Evolutionary conservation across 1,140 invertebrate species (phyloP), one percentile per base, ranked within the genome.

Genomic region (Drosophila serrata): DNA sequence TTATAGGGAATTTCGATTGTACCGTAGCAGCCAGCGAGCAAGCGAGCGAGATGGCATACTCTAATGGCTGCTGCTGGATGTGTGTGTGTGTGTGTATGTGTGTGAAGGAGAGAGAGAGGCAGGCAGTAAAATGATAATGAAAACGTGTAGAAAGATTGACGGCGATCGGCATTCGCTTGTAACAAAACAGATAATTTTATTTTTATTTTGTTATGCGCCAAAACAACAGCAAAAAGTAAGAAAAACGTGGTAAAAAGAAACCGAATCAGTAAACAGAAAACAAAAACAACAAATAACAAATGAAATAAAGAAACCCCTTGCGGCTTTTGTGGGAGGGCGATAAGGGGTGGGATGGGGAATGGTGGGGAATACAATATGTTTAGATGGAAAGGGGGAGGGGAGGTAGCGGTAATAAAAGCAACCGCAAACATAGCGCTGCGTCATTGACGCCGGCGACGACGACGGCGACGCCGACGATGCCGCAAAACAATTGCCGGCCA

Each of bases 401-500:
- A 46, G 51, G 40, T 22, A 49, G 19, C 48, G 60, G 58, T 22
- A 45, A 74, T 69, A 81, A 75, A 61, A 45, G 62, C 33, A 37
- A 73, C 79, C 84, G 76, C 82, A 87, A 87, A 87, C 79, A 87
- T 77, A 72, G 84, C 75, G 82, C 80, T 77, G 75, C 82, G 82
- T 86, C 82, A 86, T 87, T 35, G 57, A 43, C 53, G 74, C 33
- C 63, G 65, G 29, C 46, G 53, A 13, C 53, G 24, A 8, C 12
- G 39, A 29, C 63, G 33, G 24, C 40, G 11, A 19, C 17, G 40
- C 5, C 42, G 57, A 33, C 56, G 56, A 62, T 63, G 79, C 67
- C 75, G 79, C 82, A 60, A 82, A 74, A 87, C 84, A 87, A 88
- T 88, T 82, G 82, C 75, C 75, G 72, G 79, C 76, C 79, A 88